Base-by-base conservation (phyloP, 2,113 vertebrate genomes). In the Thamnaconus septentrionalis region DNA sequence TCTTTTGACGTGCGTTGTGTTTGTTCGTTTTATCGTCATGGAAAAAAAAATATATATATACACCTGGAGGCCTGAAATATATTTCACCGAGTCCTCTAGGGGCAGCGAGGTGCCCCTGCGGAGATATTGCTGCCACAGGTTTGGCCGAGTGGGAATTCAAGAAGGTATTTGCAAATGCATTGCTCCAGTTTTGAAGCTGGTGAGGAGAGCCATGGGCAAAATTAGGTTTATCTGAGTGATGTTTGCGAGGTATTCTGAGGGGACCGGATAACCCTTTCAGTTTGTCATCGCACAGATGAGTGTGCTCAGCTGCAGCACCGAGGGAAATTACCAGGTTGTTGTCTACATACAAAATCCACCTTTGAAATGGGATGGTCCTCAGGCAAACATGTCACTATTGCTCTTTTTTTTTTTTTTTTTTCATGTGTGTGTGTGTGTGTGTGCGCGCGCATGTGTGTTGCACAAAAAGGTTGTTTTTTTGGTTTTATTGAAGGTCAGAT, bases 171-270 rank as follows among this genome's bases (percentile, higher is more conserved):
- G 79, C 70, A 88, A 89, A 91, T 90, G 44, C 87, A 90, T 87
- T 85, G 85, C 85, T 88, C 78, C 57, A 83, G 79, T 84, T 91
- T 90, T 74, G 59, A 71, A 75, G 77, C 83, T 90, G 89, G 83
- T 91, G 83, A 90, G 70, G 78, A 78, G 82, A 76, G 84, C 89
- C 84, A 63, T 75, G 81, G 84, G 90, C 88, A 89, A 89, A 90
- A 91, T 92, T 79, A 78, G 81, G 85, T 92, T 89, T 87, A 89
- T 88, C 87, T 88, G 78, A 83, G 79, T 65, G 53, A 85, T 84
- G 77, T 87, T 89, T 86, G 83, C 47, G 56, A 62, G 77, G 69
- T 78, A 84, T 83, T 87, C 89, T 82, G 69, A 71, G 59, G 89
- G 87, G 90, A 93, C 62, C 18, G 46, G 75, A 85, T 84, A 85